Evolutionary conservation across 2,797 vertebrate species (phyloP).

Genomic region (Sparus aurata): DNA sequence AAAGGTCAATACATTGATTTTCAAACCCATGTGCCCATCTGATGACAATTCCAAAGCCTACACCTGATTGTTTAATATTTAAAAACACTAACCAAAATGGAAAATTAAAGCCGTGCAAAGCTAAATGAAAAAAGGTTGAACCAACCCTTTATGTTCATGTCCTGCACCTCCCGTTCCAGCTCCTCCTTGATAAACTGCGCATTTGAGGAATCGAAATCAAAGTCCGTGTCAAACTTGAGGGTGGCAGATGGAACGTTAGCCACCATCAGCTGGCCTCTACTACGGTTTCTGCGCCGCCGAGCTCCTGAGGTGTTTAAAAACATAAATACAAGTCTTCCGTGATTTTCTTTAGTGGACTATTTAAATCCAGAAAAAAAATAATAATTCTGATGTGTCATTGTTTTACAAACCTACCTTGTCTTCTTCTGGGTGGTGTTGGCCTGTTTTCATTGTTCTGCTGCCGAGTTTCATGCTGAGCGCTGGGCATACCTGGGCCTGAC

Average conservation of each 20-base stretch:
- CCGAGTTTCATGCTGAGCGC: constrained; percentile 71
- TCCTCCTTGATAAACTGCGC: constrained; percentile 97
- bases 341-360: too few relatives aligned
- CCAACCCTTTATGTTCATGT: constrained; percentile 90
- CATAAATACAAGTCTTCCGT: not conserved
- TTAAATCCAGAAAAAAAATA: too few relatives aligned
- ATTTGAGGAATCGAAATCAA: constrained; percentile 98
- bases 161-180: constrained; percentile 91
- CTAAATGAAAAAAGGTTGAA: not conserved
- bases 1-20: not conserved
- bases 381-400: too few relatives aligned
- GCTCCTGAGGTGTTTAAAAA: constrained; percentile 80
- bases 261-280: constrained; percentile 90
- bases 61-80: not conserved
- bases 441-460: constrained; percentile 88
- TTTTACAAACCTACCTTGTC: constrained; percentile 86
- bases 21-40: not conserved
- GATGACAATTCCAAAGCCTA: too few relatives aligned
- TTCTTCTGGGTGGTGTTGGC: constrained; percentile 86
- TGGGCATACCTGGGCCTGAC: constrained; percentile 34
- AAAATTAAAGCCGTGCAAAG: not conserved
- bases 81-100: not conserved
- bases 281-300: constrained; percentile 90
- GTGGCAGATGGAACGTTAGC: constrained; percentile 80
- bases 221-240: constrained; percentile 97